Conservation (phyloP, 2,113 vertebrate species). For the Semnornis frantzii region DNA sequence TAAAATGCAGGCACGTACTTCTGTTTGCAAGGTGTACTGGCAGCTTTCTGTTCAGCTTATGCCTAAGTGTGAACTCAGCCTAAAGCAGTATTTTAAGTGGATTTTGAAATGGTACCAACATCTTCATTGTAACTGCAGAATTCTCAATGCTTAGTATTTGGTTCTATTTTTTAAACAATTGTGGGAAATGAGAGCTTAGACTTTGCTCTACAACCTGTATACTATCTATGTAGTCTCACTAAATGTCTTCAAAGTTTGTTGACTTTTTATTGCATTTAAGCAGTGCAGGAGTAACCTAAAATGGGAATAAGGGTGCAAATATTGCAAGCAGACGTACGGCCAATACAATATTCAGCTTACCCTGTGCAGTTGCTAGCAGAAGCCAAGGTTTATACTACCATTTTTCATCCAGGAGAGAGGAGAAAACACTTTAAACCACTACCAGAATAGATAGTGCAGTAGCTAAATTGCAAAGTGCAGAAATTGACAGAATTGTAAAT, state of each 20-base stretch:
- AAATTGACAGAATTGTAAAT: slow-evolving; percentile 59
- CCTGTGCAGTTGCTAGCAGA: not conserved
- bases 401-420: slow-evolving; percentile 47
- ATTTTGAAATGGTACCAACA: not conserved
- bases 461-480: slow-evolving; percentile 54
- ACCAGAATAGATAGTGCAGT: slow-evolving; percentile 9
- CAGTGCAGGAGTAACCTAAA: not conserved
- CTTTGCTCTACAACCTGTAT: not conserved
- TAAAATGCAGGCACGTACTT: not conserved
- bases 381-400: slow-evolving; percentile 38
- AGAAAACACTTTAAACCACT: slow-evolving; percentile 17
- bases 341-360: not conserved
- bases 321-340: not conserved
- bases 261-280: not conserved
- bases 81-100: not conserved
- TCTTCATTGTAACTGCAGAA: not conserved
- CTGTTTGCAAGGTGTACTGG: not conserved
- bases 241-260: not conserved
- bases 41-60: not conserved
- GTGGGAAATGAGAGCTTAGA: not conserved
- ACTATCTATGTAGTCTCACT: not conserved
- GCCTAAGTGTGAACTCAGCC: not conserved
- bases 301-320: not conserved
- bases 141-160: not conserved
- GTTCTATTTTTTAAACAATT: not conserved